Conservation (phyloP, 2,113 vertebrate genomes). For the Otus sunia region DNA sequence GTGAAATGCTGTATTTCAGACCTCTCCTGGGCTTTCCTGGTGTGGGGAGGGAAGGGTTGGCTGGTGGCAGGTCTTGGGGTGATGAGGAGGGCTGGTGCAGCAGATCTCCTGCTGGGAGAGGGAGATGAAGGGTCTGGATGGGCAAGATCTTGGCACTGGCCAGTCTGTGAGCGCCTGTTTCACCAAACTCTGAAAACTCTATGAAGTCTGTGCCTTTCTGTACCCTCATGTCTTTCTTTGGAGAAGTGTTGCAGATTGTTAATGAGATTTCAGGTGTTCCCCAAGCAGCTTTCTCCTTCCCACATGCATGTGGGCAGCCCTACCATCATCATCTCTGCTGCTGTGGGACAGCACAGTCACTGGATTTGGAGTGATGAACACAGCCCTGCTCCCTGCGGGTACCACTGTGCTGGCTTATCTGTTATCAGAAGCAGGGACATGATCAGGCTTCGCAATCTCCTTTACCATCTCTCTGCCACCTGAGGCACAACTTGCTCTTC, state of each 20-base stretch:
- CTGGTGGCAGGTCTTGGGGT: neutral
- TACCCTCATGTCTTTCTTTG: neutral
- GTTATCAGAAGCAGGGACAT: neutral
- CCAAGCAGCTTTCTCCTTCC: neutral
- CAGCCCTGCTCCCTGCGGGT: neutral
- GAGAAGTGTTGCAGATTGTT: neutral
- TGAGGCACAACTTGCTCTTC: neutral
- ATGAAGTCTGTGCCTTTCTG: neutral
- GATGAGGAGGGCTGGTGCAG: rapidly evolving
- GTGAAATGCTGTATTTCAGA: neutral
- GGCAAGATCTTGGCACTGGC: neutral
- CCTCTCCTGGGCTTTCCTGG: neutral
- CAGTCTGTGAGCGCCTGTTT: rapidly evolving
- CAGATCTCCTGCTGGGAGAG: neutral
- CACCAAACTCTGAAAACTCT: neutral
- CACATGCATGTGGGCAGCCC: neutral
- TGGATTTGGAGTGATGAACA: neutral
- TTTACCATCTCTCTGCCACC: neutral
- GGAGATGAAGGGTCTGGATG: neutral
- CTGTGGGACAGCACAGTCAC: rapidly evolving
- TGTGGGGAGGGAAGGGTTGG: neutral
- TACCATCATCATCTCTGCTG: neutral
- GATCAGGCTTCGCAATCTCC: neutral
- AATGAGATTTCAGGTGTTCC: neutral
- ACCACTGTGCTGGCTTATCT: rapidly evolving